These are phyloP conservation scores for Eristalinus sepulchralis DNA, from an alignment of 2,888 invertebrate genomes.

Conservation along the genomic window DNA sequence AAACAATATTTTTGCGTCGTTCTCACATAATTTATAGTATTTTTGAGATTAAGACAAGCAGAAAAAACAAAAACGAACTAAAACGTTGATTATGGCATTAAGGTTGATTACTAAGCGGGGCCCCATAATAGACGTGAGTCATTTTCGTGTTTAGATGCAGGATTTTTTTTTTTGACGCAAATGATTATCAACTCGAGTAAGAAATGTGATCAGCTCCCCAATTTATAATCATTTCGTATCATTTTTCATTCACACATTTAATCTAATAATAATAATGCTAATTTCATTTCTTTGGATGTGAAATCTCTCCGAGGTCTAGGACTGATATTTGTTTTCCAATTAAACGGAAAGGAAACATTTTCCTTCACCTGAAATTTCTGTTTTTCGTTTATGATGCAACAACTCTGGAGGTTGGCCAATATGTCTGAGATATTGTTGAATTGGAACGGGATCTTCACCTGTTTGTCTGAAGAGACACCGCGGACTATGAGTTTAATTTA, in stretches of 20 bases:
- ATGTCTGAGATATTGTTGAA: neutral
- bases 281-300: neutral
- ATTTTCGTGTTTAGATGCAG: constrained; percentile 6
- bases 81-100: constrained; percentile 5
- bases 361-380: neutral
- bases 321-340: neutral
- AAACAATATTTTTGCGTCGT: neutral
- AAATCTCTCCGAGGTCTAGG: neutral
- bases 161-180: neutral
- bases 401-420: neutral
- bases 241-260: neutral
- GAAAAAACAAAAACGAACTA: neutral
- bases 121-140: constrained; percentile 20
- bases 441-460: neutral
- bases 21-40: constrained; percentile 34
- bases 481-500: neutral
- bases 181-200: neutral
- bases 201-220: constrained; percentile 2
- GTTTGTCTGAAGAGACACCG: no score
- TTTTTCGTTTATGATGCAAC: neutral
- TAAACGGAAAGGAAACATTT: neutral
- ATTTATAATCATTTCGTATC: constrained; percentile 16
- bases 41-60: constrained; percentile 6
- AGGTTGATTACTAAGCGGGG: neutral
- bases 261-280: neutral